Percentiles rank a stretch among this genome's conserved stretches.
Conservation (phyloP, 2,797 vertebrate genomes). For the Parotocinclus haroldoi region DNA sequence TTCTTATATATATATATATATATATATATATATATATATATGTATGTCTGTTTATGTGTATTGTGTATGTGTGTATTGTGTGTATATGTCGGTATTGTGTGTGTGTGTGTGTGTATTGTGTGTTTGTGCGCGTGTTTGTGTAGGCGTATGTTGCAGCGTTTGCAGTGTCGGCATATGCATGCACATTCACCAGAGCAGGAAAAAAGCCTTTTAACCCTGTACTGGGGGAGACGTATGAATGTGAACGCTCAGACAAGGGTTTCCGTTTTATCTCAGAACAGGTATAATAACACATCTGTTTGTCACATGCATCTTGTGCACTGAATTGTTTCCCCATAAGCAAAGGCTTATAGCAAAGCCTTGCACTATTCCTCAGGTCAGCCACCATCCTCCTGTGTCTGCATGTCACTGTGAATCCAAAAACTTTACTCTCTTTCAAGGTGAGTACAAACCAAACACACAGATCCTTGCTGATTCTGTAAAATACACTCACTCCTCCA, state of each 20-base stretch:
- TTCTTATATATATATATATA: too few species aligned
- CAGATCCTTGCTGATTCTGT: background rate
- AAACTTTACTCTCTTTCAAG: conserved; percentile 95
- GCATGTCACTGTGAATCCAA: conserved; percentile 89
- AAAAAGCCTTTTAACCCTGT: conserved; percentile 97
- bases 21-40: too few species aligned
- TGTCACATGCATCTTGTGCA: background rate
- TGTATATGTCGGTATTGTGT: too few species aligned
- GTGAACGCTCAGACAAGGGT: conserved; percentile 83
- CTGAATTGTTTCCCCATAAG: background rate
- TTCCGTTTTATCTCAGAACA: conserved; percentile 90
- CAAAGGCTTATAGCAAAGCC: background rate
- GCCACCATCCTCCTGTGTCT: conserved; percentile 96
- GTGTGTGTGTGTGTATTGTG: background rate
- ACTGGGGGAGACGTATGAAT: conserved; percentile 94
- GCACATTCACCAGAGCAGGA: conserved; percentile 86
- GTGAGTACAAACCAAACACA: conserved; percentile 65
- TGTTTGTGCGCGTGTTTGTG: conserved; percentile 1
- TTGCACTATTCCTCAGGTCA: conserved; percentile 74
- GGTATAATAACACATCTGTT: conserved; percentile 56
- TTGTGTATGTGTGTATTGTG: too few species aligned
- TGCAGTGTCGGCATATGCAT: conserved; percentile 86
- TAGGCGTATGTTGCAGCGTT: conserved; percentile 92
- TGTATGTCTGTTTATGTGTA: too few species aligned
- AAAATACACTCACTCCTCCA: background rate